Percentiles rank a stretch among this genome's conserved stretches.
phyloP scores from a whole-genome alignment of 1,140 invertebrate genomes.

The Sipha flava region DNA sequence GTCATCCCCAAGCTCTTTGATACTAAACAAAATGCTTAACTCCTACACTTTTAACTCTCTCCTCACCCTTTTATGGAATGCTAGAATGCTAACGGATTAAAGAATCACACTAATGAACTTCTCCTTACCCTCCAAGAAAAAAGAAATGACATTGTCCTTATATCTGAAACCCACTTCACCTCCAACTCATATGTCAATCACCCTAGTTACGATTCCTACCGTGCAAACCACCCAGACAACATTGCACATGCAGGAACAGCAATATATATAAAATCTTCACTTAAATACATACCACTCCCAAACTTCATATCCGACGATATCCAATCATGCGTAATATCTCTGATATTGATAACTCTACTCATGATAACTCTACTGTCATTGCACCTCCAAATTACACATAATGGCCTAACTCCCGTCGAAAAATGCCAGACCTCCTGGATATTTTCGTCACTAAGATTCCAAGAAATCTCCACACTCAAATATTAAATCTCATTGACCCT shows the following conservation, averaged over 20 bases:
- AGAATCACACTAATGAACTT: not conserved
- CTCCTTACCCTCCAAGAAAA: not conserved
- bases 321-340: no score
- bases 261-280: not conserved
- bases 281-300: not conserved
- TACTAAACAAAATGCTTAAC: not conserved
- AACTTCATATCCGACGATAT: not conserved
- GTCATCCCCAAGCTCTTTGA: not conserved
- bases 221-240: not conserved
- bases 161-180: not conserved
- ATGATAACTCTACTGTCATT: no score
- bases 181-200: not conserved
- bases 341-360: no score
- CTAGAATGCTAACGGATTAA: not conserved
- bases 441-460: not conserved
- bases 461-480: not conserved
- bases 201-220: not conserved
- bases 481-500: not conserved
- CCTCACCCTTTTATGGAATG: not conserved
- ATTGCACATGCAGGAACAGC: not conserved
- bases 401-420: not conserved
- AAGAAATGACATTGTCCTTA: not conserved
- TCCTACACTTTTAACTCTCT: not conserved
- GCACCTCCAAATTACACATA: no score
- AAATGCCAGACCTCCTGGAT: not conserved